phyloP scores from a whole-genome alignment of 2,113 vertebrate species.

The Osmerus eperlanus region DNA sequence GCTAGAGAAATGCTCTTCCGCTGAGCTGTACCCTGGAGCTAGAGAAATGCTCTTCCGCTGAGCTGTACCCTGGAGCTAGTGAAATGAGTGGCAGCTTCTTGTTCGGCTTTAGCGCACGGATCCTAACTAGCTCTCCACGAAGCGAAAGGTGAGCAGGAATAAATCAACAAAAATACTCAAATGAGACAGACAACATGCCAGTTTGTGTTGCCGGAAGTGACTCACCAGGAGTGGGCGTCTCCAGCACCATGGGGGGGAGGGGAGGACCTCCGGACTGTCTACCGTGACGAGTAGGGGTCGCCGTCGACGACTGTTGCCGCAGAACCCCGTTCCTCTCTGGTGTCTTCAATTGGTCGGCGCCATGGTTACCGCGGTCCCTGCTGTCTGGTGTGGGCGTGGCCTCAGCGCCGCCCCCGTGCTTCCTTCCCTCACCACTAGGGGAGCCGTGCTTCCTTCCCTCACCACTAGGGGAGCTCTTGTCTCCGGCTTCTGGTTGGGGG shows the following conservation, averaged over 20 bases:
- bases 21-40: too few species aligned
- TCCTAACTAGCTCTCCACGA: neutral
- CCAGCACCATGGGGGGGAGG: conserved; percentile 80
- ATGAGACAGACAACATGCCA: neutral
- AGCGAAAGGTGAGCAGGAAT: neutral
- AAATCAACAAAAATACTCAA: neutral
- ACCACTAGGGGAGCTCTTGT: too few species aligned
- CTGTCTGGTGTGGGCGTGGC: conserved; percentile 85
- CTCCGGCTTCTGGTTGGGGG: conserved; percentile 31
- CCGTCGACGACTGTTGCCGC: conserved; percentile 74
- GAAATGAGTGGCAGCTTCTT: too few species aligned
- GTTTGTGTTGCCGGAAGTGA: neutral
- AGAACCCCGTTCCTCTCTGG: conserved; percentile 86
- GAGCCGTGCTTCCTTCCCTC: too few species aligned
- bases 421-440: too few species aligned
- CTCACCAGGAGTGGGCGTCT: conserved; percentile 80
- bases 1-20: too few species aligned
- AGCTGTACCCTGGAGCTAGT: too few species aligned
- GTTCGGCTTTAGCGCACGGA: too few species aligned
- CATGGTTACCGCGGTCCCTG: conserved; percentile 78
- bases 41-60: too few species aligned
- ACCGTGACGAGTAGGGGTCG: conserved; percentile 81
- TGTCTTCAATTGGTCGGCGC: conserved; percentile 85
- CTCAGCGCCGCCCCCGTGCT: too few species aligned
- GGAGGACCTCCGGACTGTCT: conserved; percentile 88